phyloP scores from a whole-genome alignment of 2,113 vertebrate genomes.

The Solea senegalensis region DNA sequence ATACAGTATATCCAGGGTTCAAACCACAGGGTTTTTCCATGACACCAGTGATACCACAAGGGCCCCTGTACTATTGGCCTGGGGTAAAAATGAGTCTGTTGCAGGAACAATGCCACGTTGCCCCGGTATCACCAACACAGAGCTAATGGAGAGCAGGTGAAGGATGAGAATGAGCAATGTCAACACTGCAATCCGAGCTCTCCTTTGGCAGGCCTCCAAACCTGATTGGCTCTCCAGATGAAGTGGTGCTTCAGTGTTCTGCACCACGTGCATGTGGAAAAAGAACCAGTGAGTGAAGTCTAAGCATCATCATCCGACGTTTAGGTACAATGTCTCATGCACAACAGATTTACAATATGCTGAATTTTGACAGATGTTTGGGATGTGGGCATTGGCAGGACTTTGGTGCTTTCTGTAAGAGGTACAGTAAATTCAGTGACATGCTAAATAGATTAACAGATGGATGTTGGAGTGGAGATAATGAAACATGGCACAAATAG shows the following conservation, averaged over 20 bases:
- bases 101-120: constrained; percentile 35
- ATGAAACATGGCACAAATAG: too few relatives aligned
- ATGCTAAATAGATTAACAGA: too few relatives aligned
- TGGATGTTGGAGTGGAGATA: too few relatives aligned
- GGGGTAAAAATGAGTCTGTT: constrained; percentile 17
- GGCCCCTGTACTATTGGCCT: constrained; percentile 1
- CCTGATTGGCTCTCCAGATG: constrained; percentile 54
- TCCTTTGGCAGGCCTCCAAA: constrained; percentile 62
- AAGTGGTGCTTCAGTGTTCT: constrained; percentile 49
- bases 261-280: constrained; percentile 32
- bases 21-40: constrained; percentile 16
- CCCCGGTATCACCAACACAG: constrained; percentile 44
- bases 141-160: constrained; percentile 74
- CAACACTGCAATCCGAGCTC: constrained; percentile 66
- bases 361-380: too few relatives aligned
- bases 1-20: not conserved
- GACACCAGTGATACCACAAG: constrained; percentile 9
- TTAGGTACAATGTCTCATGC: not conserved
- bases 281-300: constrained; percentile 8
- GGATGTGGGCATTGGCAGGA: too few relatives aligned
- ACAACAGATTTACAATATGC: too few relatives aligned
- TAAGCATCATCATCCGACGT: constrained; percentile 2
- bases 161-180: constrained; percentile 67
- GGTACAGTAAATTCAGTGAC: too few relatives aligned
- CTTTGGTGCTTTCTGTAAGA: too few relatives aligned